Base-by-base conservation (phyloP, 1,140 invertebrate species). In the Drosophila repleta region DNA sequence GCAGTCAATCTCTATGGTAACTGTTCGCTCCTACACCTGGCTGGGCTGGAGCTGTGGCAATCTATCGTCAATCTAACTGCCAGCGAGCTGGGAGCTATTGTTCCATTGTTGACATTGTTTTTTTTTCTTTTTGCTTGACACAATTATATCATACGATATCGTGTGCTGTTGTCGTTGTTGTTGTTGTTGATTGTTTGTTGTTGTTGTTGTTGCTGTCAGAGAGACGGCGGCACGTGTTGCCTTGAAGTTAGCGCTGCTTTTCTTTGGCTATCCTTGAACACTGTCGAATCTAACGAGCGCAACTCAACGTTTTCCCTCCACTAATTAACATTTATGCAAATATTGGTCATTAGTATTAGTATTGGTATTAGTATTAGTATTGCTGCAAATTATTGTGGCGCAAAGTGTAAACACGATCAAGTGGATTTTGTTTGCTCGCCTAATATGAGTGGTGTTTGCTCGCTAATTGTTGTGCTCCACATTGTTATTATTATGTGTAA, bases 71-170 rank as follows among this genome's bases (percentile, higher is more conserved):
- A 53, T 60, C 64, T 67, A 66, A 57, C 45, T 39, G 17, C 29
- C 35, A 37, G 35, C 35, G 35, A 13, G 11, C 35, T 39, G 37
- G 37, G n/a, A 41, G 39, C 39, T 43, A 61, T 79, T 74, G 72
- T 76, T 58, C 72, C 72, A 79, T 83, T 83, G 80, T 83, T 83
- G 76, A 83, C 80, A 84, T 84, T 83, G 80, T 83, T 79, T 83
- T 76, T 72, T 68, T 72, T 55, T 84, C 68, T 72, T 29, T 29
- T 29, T 8, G 29, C 49, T 84, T 84, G 76, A 83, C 76, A 80
- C 80, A 83, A 83, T 83, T 83, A 83, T 83, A 79, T 63, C 80
- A 83, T 73, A 83, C 73, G 73, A 55, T 48, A 49, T 21, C 7
- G 32, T 35, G 32, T 48, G 57, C 32, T 53, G 18, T 46, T 35